Evolutionary conservation across 2,888 invertebrate genomes (phyloP).

Genomic region (Xestia ashworthii): DNA sequence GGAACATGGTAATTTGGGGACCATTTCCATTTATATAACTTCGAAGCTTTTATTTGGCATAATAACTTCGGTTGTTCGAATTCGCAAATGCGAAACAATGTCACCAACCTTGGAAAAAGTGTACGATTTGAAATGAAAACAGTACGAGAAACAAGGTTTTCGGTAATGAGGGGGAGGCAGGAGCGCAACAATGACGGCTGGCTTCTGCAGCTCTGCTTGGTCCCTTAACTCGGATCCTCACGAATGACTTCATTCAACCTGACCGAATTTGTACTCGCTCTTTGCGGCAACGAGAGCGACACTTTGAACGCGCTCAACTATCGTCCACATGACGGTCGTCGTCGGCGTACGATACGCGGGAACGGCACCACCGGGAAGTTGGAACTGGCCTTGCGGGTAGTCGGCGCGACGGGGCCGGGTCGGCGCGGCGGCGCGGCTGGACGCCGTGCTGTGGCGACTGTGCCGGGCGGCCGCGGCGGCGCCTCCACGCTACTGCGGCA

Average conservation of each 20-base stretch:
- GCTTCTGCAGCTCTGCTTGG: constrained; percentile 58
- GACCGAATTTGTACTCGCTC: constrained; percentile 67
- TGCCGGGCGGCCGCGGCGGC: constrained; percentile 87
- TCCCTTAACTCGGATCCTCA: constrained; percentile 64
- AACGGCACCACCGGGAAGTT: constrained; percentile 75
- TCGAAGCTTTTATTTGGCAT: constrained; percentile 60
- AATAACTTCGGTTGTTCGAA: constrained; percentile 67
- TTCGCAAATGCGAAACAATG: constrained; percentile 69
- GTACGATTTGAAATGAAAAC: constrained; percentile 64
- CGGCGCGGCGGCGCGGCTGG: constrained; percentile 75
- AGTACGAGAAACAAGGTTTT: constrained; percentile 67
- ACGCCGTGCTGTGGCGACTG: constrained; percentile 75
- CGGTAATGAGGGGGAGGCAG: constrained; percentile 64
- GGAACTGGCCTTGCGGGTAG: constrained; percentile 66
- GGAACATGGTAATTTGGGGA: constrained; percentile 68
- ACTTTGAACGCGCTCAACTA: constrained; percentile 65
- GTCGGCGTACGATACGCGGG: constrained; percentile 77
- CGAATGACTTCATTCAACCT: constrained; percentile 69
- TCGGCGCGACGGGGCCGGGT: constrained; percentile 74
- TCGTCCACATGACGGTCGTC: constrained; percentile 70
- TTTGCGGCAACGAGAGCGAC: constrained; percentile 65
- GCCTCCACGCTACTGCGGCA: constrained; percentile 90
- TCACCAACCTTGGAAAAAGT: constrained; percentile 65
- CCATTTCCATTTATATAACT: constrained; percentile 76
- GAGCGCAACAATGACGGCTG: constrained; percentile 62